Evolutionary conservation across 2,888 invertebrate species (phyloP).

Genomic region (Gryllus longicercus): DNA sequence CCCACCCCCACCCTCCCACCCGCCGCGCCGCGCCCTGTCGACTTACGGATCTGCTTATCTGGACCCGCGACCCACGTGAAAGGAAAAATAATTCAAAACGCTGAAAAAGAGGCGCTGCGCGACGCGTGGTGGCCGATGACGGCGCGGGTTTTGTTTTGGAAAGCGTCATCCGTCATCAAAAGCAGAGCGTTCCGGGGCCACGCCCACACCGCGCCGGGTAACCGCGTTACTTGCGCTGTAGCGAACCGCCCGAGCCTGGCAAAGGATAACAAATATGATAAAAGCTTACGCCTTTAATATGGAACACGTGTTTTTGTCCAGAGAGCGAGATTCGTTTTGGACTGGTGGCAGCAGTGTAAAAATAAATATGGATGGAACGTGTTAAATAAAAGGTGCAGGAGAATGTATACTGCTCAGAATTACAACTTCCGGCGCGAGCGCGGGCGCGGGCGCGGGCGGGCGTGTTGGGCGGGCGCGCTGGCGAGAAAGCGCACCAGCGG

Average conservation of each 20-base stretch:
- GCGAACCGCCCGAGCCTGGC: neutral
- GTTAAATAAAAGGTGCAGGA: conserved; percentile 21
- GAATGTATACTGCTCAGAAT: conserved; percentile 28
- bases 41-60: neutral
- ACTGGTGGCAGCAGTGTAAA: conserved; percentile 28
- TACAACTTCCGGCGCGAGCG: conserved; percentile 32
- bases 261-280: conserved; percentile 17
- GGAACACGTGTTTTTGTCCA: conserved; percentile 8
- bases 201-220: neutral
- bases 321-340: neutral
- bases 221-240: conserved; percentile 6
- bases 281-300: neutral
- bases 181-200: neutral
- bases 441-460: neutral
- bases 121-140: neutral
- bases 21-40: neutral
- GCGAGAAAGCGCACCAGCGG: too few relatives aligned
- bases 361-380: conserved; percentile 36
- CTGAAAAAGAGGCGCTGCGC: neutral
- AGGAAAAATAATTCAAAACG: neutral
- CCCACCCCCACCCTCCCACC: too few relatives aligned
- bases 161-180: conserved; percentile 9
- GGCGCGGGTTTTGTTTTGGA: neutral
- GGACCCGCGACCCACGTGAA: neutral
- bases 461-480: too few relatives aligned